A percentile compares a stretch with the other conserved stretches of the same genome.
Evolutionary conservation across 2,797 vertebrate species (phyloP).

Genomic region (Sebastes ruberrimus): DNA sequence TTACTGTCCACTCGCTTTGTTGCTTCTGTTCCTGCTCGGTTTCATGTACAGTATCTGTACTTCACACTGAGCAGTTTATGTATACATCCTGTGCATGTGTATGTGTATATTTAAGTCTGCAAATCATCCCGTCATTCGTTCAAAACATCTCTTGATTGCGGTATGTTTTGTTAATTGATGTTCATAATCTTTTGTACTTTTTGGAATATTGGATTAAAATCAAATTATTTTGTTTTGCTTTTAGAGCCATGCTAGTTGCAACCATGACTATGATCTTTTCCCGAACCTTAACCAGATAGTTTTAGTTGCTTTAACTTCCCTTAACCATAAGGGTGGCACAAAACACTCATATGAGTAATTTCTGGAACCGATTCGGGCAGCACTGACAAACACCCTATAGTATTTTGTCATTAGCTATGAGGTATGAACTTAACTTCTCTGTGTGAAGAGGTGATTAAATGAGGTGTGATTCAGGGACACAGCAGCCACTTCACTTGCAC

Average conservation of each 20-base stretch:
- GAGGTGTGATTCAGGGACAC: constrained; percentile 30
- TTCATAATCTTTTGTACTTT: neutral
- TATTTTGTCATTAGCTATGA: neutral
- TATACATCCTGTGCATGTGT: neutral
- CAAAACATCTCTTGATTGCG: neutral
- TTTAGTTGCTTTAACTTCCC: neutral
- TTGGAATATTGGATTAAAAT: neutral
- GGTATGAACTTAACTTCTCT: neutral
- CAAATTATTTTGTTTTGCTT: neutral
- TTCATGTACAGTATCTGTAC: neutral
- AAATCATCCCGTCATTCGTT: neutral
- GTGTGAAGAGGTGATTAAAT: constrained; percentile 27
- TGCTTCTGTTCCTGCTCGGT: neutral
- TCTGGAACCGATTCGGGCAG: neutral
- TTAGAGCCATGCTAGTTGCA: neutral
- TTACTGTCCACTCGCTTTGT: neutral
- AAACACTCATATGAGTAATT: neutral
- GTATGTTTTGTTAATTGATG: neutral
- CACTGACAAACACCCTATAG: neutral
- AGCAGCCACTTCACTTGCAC: neutral
- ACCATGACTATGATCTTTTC: neutral
- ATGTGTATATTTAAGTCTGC: neutral
- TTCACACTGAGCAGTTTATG: neutral
- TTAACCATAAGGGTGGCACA: neutral
- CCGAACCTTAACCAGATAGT: neutral